Base-by-base conservation (phyloP, 2,888 invertebrate genomes). In the Agrotis clavis region DNA sequence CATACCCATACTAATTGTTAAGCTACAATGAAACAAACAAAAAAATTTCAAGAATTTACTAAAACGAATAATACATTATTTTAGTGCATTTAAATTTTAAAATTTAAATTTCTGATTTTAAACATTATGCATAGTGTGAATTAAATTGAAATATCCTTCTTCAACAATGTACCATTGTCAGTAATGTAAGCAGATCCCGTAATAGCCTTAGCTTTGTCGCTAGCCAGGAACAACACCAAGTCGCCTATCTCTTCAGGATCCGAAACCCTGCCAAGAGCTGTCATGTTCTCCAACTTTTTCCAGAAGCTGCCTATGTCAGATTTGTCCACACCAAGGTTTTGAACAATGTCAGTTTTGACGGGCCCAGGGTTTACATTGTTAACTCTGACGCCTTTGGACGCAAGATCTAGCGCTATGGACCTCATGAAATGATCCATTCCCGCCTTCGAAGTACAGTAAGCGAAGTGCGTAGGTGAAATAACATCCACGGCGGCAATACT, bases 301-400 rank as follows among this genome's bases (percentile, higher is more conserved):
- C 93, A 99, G 41, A 83, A 59, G 5, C 45, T 45, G 21, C 51
- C 65, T 30, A 66, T 21, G 13, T 79, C 50, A 6, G 41, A 48
- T 25, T 98, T 64, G 14, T 50, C 25, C 7, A 79, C 14, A 14
- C 82, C 86, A 19, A 66, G 3, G 62, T 74, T 82, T 21, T 71
- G 77, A 3, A 85, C 35, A 35, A 89, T 81, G 45, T 87, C 85
- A 18, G 90, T 88, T 11, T 97, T 89, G 4, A 98, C 97, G 0
- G 99, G 99, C 16, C 99, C 99, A 18, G 99, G 99, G 92, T 98
- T 98, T 0, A 99, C 98, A 61, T 97, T 96, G 92, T 99, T 99
- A 0, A 98, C 98, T 63, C 99, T 96, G 0, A 99, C 98, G 74
- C 97, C 97, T 87, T 97, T 97, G 0, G 96, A 77, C 47, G 97